Conservation (phyloP, 2,113 vertebrate genomes). For the Mellivora capensis region DNA sequence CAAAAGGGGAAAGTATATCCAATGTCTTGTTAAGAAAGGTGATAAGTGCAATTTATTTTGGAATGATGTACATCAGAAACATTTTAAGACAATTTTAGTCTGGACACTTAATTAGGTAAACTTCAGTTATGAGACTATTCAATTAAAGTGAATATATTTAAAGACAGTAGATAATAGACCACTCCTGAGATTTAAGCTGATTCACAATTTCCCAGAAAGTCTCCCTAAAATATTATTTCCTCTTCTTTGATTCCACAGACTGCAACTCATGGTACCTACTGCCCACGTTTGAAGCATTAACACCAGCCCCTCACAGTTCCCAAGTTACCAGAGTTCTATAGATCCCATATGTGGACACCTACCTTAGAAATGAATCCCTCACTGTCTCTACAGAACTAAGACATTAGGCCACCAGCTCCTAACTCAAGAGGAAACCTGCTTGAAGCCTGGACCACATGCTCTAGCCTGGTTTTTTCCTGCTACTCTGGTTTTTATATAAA, state of each 20-base stretch:
- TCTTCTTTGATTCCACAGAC: neutral
- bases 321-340: too few species aligned
- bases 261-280: neutral
- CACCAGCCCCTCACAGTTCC: neutral
- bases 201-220: neutral
- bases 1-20: neutral
- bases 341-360: neutral
- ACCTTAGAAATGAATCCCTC: neutral
- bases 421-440: neutral
- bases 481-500: neutral
- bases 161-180: neutral
- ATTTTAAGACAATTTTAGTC: neutral
- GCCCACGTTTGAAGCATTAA: neutral
- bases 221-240: neutral
- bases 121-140: slow-evolving; percentile 13
- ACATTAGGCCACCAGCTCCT: neutral
- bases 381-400: neutral
- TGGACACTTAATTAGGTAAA: neutral
- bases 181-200: neutral
- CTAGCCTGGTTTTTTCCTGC: neutral
- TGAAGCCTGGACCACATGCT: neutral
- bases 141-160: neutral
- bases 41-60: neutral
- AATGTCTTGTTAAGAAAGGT: neutral
- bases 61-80: neutral